Conservation (phyloP, 1,140 invertebrate species). For the Drosophila auraria region DNA sequence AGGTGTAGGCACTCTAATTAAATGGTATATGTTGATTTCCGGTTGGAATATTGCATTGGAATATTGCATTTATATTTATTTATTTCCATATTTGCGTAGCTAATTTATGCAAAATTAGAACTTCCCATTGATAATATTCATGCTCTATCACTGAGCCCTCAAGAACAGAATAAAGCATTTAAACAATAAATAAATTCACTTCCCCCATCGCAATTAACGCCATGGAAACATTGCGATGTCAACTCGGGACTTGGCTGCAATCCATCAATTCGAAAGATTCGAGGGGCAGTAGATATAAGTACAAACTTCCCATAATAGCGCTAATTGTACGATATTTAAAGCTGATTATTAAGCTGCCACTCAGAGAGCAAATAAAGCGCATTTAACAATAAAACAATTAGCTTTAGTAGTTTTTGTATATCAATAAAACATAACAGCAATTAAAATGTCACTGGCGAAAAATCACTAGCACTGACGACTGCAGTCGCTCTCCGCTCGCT, state of each 20-base stretch:
- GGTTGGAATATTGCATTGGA: no score
- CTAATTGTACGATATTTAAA: slow-evolving; percentile 79
- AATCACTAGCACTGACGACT: slow-evolving; percentile 45
- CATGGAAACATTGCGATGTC: slow-evolving; percentile 42
- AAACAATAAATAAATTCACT: slow-evolving; percentile 34
- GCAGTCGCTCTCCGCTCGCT: slow-evolving; percentile 20
- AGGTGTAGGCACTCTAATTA: background rate
- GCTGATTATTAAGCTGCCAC: slow-evolving; percentile 80
- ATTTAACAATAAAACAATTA: slow-evolving; percentile 84
- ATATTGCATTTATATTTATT: no score
- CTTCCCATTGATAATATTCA: background rate
- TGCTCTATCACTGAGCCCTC: background rate
- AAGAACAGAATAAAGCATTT: slow-evolving; percentile 18
- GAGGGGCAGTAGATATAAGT: slow-evolving; percentile 13
- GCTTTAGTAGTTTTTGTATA: slow-evolving; percentile 80
- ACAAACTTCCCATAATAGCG: slow-evolving; percentile 70
- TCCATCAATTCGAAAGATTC: slow-evolving; percentile 46
- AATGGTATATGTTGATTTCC: background rate
- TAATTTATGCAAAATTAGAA: background rate
- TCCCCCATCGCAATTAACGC: slow-evolving; percentile 36
- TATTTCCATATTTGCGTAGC: no score
- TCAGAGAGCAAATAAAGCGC: slow-evolving; percentile 68
- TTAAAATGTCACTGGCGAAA: slow-evolving; percentile 82
- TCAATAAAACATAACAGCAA: slow-evolving; percentile 82
- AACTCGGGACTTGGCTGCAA: slow-evolving; percentile 26